Base-by-base conservation (phyloP, 2,797 vertebrate species). In the Mormyrus proboscirostris region DNA sequence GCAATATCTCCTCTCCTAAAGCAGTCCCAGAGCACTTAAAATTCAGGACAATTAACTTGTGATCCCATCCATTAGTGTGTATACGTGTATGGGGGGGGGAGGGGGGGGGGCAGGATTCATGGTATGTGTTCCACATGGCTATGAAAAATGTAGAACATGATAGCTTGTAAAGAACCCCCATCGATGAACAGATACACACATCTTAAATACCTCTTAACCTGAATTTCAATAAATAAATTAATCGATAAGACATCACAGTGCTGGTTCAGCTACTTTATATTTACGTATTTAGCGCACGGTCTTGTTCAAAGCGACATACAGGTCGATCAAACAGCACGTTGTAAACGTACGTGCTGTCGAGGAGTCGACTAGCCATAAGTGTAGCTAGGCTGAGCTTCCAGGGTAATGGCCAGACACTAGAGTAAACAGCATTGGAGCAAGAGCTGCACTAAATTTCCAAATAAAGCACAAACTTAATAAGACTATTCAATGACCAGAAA, bases 31-130 rank as follows among this genome's bases (percentile, higher is more conserved):
- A 53, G 25, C 88, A 65, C 90, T 90, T 88, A 89, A 87, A 88
- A 90, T 89, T 86, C 87, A 85, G 87, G 76, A 51, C 89, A 89
- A 89, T 90, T 90, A 92, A 84, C 79, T 91, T 19, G 8, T 83
- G 86, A 86, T 51, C 84, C 84, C 50, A 87, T 87, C 86, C 51
- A 59, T 87, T 57, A 53, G 53, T 51, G 29, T 85, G 82, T 86
- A 49, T 59, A 25, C 5, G 29, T 57, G 53, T 38, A 51, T 59
- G 41, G 85, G 29, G 5, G 19, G 44, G 82, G 6, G 14, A n/a
- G 14, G 47, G 16, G 47, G 44, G 19, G 33, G 55, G 55, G 55
- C 6, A 59, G 47, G 22, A 86, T 19, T 86, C 50, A 86, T 51
- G 44, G 38, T 73, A 2, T 38, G 69, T 38, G 69, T 38, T 69